These are phyloP conservation scores for Geotrupes spiniger DNA, from an alignment of 2,888 invertebrate species.

Conservation along the genomic window DNA sequence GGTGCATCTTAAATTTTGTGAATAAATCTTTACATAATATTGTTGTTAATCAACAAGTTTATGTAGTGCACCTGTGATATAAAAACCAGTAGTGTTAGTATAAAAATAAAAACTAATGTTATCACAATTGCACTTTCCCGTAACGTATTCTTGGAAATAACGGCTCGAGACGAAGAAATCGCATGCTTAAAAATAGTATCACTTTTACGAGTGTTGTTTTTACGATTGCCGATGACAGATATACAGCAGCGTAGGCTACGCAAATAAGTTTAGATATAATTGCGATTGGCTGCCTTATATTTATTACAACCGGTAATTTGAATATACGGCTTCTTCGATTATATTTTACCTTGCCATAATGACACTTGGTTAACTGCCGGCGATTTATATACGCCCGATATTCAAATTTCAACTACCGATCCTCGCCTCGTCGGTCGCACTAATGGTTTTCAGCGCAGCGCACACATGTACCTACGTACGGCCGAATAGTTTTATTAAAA, in stretches of 20 bases:
- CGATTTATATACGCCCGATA: conserved; percentile 7
- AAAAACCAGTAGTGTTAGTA: too few species aligned
- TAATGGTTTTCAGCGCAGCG: too few species aligned
- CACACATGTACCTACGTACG: too few species aligned
- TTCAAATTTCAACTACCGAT: conserved; percentile 1
- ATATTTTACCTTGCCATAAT: conserved; percentile 28
- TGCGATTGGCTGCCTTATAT: conserved; percentile 34
- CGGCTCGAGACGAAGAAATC: too few species aligned
- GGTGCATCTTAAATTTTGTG: too few species aligned
- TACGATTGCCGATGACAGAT: conserved; percentile 19
- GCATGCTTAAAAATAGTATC: not conserved
- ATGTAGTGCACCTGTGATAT: too few species aligned
- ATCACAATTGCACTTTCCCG: too few species aligned
- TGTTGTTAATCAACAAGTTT: too few species aligned
- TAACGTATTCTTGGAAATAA: too few species aligned
- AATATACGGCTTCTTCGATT: conserved; percentile 33
- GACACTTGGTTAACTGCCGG: conserved; percentile 9
- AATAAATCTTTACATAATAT: too few species aligned
- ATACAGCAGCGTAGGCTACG: conserved; percentile 27
- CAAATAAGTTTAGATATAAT: conserved; percentile 26
- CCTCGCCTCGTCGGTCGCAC: not conserved
- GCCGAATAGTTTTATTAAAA: too few species aligned
- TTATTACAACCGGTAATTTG: conserved; percentile 38
- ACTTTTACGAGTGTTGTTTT: conserved; percentile 12
- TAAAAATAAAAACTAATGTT: too few species aligned